Conservation (phyloP, 2,113 vertebrate species). For the Rhinolophus ferrumequinum region DNA sequence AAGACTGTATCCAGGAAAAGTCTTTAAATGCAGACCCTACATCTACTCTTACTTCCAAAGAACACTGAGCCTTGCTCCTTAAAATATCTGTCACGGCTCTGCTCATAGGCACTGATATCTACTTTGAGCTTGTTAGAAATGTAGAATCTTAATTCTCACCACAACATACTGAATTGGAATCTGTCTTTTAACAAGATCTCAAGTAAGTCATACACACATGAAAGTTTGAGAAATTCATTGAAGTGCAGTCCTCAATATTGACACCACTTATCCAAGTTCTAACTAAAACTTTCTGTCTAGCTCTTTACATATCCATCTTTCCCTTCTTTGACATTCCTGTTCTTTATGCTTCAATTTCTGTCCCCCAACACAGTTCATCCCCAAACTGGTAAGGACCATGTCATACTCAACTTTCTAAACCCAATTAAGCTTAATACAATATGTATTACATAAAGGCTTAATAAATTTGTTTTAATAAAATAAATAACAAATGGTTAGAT, state of each 20-base stretch:
- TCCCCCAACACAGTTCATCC: background rate
- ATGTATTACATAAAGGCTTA: background rate
- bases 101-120: background rate
- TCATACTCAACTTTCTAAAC: background rate
- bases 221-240: background rate
- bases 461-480: constrained; percentile 30
- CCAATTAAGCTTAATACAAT: background rate
- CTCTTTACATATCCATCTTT: background rate
- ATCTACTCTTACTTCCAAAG: background rate
- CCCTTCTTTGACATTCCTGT: background rate
- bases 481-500: background rate
- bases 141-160: background rate
- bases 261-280: background rate
- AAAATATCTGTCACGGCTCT: background rate
- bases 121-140: background rate
- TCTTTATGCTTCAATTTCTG: background rate
- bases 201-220: background rate
- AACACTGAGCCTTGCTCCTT: background rate
- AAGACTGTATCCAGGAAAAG: background rate
- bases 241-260: background rate
- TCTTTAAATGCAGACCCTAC: background rate
- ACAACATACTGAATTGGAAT: background rate
- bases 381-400: background rate
- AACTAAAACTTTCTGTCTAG: background rate
- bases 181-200: background rate